These are phyloP conservation scores for Gymnoscopelus microlampas DNA, from an alignment of 2,797 vertebrate genomes.

Conservation along the genomic window DNA sequence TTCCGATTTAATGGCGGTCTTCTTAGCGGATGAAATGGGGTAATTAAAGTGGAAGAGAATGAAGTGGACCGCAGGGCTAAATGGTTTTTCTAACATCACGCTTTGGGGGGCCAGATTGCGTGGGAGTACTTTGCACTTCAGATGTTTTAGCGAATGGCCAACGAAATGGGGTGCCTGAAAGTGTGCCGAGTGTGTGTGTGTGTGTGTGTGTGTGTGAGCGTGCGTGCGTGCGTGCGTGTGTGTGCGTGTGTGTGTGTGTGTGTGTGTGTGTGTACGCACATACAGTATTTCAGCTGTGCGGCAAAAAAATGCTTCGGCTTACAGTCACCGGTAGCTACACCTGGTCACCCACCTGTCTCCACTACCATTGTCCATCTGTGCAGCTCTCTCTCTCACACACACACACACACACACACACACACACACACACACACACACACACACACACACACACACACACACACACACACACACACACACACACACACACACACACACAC, in stretches of 20 bases:
- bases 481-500: not conserved
- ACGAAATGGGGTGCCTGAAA: not conserved
- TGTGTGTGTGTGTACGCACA: constrained; percentile 6
- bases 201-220: constrained; percentile 17
- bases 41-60: constrained; percentile 61
- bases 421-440: constrained; percentile 18
- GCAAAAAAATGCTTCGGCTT: constrained; percentile 48
- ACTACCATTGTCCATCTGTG: constrained; percentile 65
- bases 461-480: constrained; percentile 10
- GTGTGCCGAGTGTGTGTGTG: constrained; percentile 20
- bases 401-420: constrained; percentile 18
- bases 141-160: constrained; percentile 47
- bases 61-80: constrained; percentile 50
- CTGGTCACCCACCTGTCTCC: constrained; percentile 63
- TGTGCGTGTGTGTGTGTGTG: constrained; percentile 15
- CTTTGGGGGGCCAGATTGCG: constrained; percentile 57
- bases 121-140: constrained; percentile 41
- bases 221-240: constrained; percentile 18
- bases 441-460: constrained; percentile 19
- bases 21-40: constrained; percentile 53
- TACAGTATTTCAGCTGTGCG: constrained; percentile 3
- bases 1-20: constrained; percentile 40
- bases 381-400: constrained; percentile 20
- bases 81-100: constrained; percentile 30
- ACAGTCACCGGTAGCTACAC: constrained; percentile 41